Conservation (phyloP, 1,140 invertebrate species). For the Paracyclopina nana region DNA sequence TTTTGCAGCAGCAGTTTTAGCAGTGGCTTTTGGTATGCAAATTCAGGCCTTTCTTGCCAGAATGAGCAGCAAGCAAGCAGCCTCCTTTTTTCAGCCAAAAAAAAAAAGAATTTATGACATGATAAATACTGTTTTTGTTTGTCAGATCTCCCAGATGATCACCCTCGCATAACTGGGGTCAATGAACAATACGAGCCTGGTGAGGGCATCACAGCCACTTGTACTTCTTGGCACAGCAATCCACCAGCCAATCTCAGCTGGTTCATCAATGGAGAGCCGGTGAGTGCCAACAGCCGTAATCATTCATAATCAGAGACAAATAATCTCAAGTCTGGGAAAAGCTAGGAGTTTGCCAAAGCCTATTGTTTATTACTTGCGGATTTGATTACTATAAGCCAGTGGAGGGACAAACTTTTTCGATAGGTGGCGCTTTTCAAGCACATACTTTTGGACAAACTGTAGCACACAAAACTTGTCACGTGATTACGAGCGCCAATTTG, state of each 20-base stretch:
- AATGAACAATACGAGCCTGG: slow-evolving; percentile 6
- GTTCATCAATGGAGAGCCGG: slow-evolving; percentile 14
- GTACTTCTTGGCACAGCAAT: slow-evolving; percentile 12
- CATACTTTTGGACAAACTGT: too few relatives aligned
- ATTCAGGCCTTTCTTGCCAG: not conserved
- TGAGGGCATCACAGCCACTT: slow-evolving; percentile 4
- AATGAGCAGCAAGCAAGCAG: not conserved
- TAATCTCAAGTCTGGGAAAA: too few relatives aligned
- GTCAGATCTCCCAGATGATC: slow-evolving; percentile 12
- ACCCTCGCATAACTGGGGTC: slow-evolving; percentile 3
- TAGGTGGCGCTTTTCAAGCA: too few relatives aligned
- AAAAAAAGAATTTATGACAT: not conserved
- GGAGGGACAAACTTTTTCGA: too few relatives aligned
- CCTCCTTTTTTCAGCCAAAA: not conserved
- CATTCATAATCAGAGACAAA: too few relatives aligned
- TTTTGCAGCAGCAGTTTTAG: too few relatives aligned
- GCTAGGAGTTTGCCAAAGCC: too few relatives aligned
- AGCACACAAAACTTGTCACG: too few relatives aligned
- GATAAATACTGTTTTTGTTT: not conserved
- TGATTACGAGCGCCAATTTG: too few relatives aligned
- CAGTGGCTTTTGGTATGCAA: not conserved
- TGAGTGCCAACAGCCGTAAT: not conserved
- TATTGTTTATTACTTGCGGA: too few relatives aligned
- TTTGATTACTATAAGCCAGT: too few relatives aligned
- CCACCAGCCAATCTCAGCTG: slow-evolving; percentile 11